Evolutionary conservation across 2,113 vertebrate species (phyloP).

Genomic region (Choloepus hoffmanni): DNA sequence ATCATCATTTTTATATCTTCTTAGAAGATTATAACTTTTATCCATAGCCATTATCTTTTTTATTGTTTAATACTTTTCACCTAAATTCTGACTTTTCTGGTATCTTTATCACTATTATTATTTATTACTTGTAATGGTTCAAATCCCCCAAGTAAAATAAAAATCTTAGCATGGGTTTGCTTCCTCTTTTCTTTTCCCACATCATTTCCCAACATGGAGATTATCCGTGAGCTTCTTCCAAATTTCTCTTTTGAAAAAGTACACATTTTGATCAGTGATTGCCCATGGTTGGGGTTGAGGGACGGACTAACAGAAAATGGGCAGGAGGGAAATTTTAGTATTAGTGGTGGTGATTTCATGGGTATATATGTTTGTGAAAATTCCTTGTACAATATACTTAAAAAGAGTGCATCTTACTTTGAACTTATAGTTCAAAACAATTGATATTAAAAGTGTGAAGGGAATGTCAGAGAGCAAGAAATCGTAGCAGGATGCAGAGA

Average conservation of each 20-base stretch:
- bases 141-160: background rate
- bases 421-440: background rate
- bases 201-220: background rate
- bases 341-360: background rate
- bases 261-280: background rate
- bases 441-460: background rate
- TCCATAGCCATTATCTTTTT: background rate
- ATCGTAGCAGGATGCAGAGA: background rate
- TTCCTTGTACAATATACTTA: background rate
- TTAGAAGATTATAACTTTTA: background rate
- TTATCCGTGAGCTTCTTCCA: background rate
- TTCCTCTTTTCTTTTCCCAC: background rate
- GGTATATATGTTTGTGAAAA: background rate
- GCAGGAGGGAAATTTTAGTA: background rate
- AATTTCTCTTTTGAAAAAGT: background rate
- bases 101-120: background rate
- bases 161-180: background rate
- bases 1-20: background rate
- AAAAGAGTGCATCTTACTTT: background rate
- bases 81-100: slow-evolving; percentile 6
- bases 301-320: background rate
- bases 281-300: background rate
- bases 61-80: background rate
- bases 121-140: background rate
- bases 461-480: background rate